Evolutionary conservation across 1,140 invertebrate genomes (phyloP), one percentile per base, ranked within the genome.

Genomic region (Zaprionus lachaisei): DNA sequence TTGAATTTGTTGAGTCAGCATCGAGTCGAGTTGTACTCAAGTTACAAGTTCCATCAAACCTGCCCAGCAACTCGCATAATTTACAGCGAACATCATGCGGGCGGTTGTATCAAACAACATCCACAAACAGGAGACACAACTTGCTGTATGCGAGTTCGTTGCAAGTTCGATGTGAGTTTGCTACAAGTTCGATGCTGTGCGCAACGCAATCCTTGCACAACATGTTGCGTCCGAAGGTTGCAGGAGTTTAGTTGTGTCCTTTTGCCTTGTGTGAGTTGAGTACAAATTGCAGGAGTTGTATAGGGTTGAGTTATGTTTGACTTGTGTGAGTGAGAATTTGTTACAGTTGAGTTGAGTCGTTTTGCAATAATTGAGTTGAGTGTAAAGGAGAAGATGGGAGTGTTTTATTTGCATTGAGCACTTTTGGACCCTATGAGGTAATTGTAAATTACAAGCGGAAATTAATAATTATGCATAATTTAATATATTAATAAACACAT

Each of bases 391-490:
- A 15, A 24, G 20, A 12, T 4, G 5, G 58, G 71, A 61, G 56
- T 44, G 34, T 20, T 70, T 31, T 71, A 38, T 37, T 11, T 34
- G 11, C 15, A 28, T 31, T 28, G 67, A 62, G 47, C 11, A 5
- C 37, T 38, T 60, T 69, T 12, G 7, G 7, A 34, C 9, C 7
- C 6, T 15, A 4, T n/a, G 7, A 37, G 24, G 22, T 31, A 28
- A 47, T 58, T 47, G 38, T 66, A 26, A 54, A 57, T 51, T 41
- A 63, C 64, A 65, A 24, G 37, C 15, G 44, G 17, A 72, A 84
- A 84, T 74, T 80, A 66, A 78, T 70, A 85, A 86, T 85, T 73
- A 62, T 77, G 44, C 70, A 60, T 83, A 83, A 86, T 86, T 80
- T 77, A 69, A 75, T 87, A 69, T 72, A 71, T 79, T 77, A 86